Evolutionary conservation across 2,888 invertebrate genomes (phyloP).

Genomic region (Sipha maydis): DNA sequence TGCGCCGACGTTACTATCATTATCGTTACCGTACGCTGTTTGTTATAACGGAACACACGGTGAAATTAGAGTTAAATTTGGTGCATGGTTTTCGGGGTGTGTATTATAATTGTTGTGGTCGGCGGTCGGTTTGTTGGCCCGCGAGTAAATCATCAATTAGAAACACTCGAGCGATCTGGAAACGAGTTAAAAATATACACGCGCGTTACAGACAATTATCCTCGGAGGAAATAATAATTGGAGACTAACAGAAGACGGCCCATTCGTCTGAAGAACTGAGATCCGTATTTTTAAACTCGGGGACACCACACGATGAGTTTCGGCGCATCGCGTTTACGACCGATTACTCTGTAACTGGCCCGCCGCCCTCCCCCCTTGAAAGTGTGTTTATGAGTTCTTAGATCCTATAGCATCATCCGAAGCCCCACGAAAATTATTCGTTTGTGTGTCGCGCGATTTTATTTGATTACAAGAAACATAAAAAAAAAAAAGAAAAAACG

Average conservation of each 20-base stretch:
- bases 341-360: not conserved
- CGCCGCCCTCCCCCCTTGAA: not conserved
- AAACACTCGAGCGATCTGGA: constrained; percentile 45
- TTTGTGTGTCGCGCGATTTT: no score
- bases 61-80: not conserved
- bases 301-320: no score
- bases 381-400: no score
- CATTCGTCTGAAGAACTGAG: not conserved
- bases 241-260: not conserved
- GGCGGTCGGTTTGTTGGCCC: constrained; percentile 7
- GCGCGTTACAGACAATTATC: constrained; percentile 44
- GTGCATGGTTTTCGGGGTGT: not conserved
- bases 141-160: constrained; percentile 48
- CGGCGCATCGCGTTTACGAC: not conserved
- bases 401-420: no score
- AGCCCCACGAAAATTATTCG: no score
- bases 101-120: not conserved
- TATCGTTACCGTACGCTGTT: no score
- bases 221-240: constrained; percentile 28
- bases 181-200: constrained; percentile 48
- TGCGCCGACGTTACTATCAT: not conserved
- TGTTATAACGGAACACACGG: not conserved
- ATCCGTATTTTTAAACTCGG: constrained; percentile 27
- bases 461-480: no score
- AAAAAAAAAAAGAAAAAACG: no score